Evolutionary conservation across 1,140 invertebrate genomes (phyloP), one percentile per base, ranked within the genome.

Genomic region (Phymastichus coffea): DNA sequence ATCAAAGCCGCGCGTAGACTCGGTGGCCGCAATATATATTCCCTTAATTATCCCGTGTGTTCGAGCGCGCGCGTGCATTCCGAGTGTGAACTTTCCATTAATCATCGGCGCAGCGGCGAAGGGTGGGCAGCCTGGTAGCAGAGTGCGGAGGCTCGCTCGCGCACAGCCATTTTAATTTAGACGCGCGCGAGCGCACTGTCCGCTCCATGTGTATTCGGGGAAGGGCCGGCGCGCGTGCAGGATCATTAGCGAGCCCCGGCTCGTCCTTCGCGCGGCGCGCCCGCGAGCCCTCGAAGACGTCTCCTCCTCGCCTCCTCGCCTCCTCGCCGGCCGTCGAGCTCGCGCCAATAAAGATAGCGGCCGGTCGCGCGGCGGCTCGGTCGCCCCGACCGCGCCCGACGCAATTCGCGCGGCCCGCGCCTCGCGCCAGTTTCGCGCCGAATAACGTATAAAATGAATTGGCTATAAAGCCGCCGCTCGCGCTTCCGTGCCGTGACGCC

Each of bases 61-160:
- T n/a, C n/a, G n/a, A n/a, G n/a, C n/a, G n/a, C n/a, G n/a, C n/a
- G n/a, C n/a, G 74, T 78, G 75, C 77, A 79, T 79, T 80, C 78
- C 74, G 72, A 79, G 78, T 80, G 77, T 79, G 76, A 80, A 80
- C 76, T 79, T 72, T 77, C 76, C 78, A 80, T 79, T 80, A 80
- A 80, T 80, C 78, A 80, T 77, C 73, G 70, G 68, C 74, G 65
- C 64, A 63, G 63, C 65, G 65, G 63, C 65, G 59, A 65, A 58
- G 62, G 64, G 55, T 63, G 6, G 55, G 43, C 10, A 37, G 15
- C 37, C 46, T 47, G 51, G 65, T 70, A 64, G 64, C 64, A 61
- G 62, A 64, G 56, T 64, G 61, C 70, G 65, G 63, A 65, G 63
- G 35, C 23, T 49, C 19, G 40, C 26, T 17, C 38, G 43, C 62